A percentile compares a stretch with the other conserved stretches of the same genome.
phyloP scores from a whole-genome alignment of 1,140 invertebrate species.

The Temnothorax nylanderi region DNA sequence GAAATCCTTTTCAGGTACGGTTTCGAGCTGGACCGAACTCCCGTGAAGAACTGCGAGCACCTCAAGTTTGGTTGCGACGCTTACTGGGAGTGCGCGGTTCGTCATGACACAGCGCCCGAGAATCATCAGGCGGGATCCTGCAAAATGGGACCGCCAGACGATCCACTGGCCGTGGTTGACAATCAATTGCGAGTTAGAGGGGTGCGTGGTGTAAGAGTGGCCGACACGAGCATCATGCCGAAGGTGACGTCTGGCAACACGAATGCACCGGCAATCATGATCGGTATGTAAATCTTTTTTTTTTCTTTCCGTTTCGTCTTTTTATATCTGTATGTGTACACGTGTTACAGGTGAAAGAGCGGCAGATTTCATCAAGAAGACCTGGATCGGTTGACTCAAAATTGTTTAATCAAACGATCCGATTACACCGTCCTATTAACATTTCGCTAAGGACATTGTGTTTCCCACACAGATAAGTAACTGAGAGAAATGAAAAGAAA shows the following conservation, averaged over 20 bases:
- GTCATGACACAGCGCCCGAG: constrained; percentile 91
- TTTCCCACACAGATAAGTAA: neutral
- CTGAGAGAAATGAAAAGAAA: neutral
- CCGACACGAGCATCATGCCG: constrained; percentile 94
- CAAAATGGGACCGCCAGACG: constrained; percentile 91
- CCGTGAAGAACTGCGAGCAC: constrained; percentile 90
- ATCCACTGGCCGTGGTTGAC: constrained; percentile 90
- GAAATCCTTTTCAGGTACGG: constrained; percentile 85
- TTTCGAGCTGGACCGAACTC: constrained; percentile 90
- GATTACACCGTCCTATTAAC: neutral
- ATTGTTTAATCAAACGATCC: neutral
- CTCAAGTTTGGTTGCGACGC: constrained; percentile 91
- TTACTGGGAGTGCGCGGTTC: constrained; percentile 93
- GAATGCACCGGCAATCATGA: constrained; percentile 93
- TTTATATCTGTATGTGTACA: neutral
- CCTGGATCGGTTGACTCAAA: constrained; percentile 85
- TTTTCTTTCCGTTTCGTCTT: neutral
- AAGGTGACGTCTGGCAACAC: constrained; percentile 91
- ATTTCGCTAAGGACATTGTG: constrained; percentile 4
- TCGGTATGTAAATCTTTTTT: constrained; percentile 83
- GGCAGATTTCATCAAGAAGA: constrained; percentile 91
- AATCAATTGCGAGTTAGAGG: constrained; percentile 90
- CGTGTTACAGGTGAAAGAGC: constrained; percentile 87
- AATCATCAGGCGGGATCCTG: constrained; percentile 95
- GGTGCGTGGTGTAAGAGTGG: constrained; percentile 89